Evolutionary conservation across 1,140 invertebrate genomes (phyloP).

Genomic region (Trachelipus rathkii): DNA sequence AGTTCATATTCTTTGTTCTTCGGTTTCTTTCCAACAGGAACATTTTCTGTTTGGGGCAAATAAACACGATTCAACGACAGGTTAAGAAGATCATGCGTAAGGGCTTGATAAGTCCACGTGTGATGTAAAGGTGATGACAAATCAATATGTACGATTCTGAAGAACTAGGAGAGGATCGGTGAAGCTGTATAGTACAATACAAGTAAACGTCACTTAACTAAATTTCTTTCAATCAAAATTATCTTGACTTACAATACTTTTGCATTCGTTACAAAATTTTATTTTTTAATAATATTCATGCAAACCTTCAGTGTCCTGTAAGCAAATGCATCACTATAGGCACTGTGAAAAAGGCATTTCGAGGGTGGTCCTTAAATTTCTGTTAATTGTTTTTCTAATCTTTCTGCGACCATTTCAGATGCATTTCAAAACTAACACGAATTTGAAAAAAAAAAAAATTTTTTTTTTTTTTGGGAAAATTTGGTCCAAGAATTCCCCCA

Average conservation of each 20-base stretch:
- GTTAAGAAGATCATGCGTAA: slow-evolving; percentile 91
- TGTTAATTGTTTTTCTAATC: slow-evolving; percentile 92
- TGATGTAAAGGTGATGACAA: slow-evolving; percentile 97
- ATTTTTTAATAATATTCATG: not conserved
- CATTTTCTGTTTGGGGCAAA: slow-evolving; percentile 60
- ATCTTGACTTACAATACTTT: too few relatives aligned
- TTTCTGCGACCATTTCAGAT: slow-evolving; percentile 95
- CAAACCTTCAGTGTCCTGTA: slow-evolving; percentile 62
- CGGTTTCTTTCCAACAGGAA: slow-evolving; percentile 48
- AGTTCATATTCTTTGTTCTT: slow-evolving; percentile 89
- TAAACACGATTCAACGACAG: slow-evolving; percentile 81
- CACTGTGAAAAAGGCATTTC: slow-evolving; percentile 92
- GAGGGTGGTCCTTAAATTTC: slow-evolving; percentile 92
- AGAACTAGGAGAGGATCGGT: slow-evolving; percentile 87
- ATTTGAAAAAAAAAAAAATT: too few relatives aligned
- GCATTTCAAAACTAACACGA: too few relatives aligned
- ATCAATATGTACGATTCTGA: slow-evolving; percentile 90
- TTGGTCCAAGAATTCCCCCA: too few relatives aligned
- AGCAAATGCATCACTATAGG: slow-evolving; percentile 63
- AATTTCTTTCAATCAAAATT: too few relatives aligned
- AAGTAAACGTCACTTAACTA: too few relatives aligned
- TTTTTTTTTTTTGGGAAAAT: too few relatives aligned
- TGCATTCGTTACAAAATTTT: too few relatives aligned
- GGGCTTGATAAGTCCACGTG: slow-evolving; percentile 98
- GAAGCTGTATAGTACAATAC: slow-evolving; percentile 64